Evolutionary conservation across 2,113 vertebrate species (phyloP), one percentile per base, ranked within the genome.

Genomic region (Oncorhynchus keta): DNA sequence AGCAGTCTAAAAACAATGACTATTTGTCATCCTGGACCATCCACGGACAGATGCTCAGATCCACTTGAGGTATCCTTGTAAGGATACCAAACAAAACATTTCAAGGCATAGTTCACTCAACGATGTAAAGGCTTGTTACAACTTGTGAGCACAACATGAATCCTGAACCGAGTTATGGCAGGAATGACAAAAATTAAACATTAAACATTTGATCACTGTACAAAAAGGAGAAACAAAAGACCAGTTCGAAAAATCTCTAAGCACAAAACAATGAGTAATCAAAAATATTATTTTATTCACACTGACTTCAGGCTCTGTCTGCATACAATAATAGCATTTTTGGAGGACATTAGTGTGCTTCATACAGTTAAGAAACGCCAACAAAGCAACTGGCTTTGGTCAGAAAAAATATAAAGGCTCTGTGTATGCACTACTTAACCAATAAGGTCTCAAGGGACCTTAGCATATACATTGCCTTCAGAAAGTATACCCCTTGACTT

Each of bases 101-200:
- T 9, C 39, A 2, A 16, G 14, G 65, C n/a, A 67, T 28, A 30
- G 65, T 67, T 67, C 24, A 14, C 26, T 18, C 5, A 16, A 30
- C 30, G 65, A 67, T 32, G 26, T 67, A 70, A 45, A 55, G 64
- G 51, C 55, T 59, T 71, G 68, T 35, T 57, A 68, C 62, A 61
- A 16, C 48, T 8, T 68, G 32, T 66, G 62, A 51, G n/a, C 18
- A 35, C 55, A 70, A 62, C 61, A 30, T 4, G 20, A 20, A 16
- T 11, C 65, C 13, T 39, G 28, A 68, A 32, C 13, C 14, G 67
- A 68, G 4, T 32, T 11, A 14, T 68, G 67, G 32, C 7, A 68
- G 67, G 67, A 68, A n/a, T 68, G 16, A 20, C 14, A 62, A 62
- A 62, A 22, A 22, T 62, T 8, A 24, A n/a, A 24, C 2, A 11